phyloP scores from a whole-genome alignment of 1,140 invertebrate species.

The Polypedilum pembai region DNA sequence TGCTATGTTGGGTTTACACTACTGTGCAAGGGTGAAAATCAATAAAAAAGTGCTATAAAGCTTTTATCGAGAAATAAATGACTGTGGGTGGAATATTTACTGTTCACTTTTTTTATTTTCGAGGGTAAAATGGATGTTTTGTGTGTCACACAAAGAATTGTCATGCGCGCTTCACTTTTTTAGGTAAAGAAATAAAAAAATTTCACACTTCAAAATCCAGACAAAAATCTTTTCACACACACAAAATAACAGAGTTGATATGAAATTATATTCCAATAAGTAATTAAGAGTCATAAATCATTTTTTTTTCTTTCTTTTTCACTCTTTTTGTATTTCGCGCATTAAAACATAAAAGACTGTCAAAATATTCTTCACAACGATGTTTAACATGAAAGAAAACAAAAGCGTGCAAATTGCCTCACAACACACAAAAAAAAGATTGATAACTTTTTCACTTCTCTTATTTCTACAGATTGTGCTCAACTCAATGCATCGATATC shows the following conservation, averaged over 20 bases:
- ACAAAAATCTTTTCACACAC: too few relatives aligned
- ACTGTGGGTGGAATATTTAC: background rate
- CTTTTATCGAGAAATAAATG: constrained; percentile 23
- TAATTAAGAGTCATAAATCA: constrained; percentile 26
- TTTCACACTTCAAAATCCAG: background rate
- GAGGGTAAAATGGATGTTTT: background rate
- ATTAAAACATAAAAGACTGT: background rate
- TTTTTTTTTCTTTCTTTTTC: constrained; percentile 19
- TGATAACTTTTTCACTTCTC: background rate
- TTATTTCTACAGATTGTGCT: constrained; percentile 73
- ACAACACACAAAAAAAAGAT: too few relatives aligned
- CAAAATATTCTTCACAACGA: background rate
- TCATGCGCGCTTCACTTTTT: background rate
- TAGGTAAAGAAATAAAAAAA: too few relatives aligned
- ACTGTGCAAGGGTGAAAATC: background rate
- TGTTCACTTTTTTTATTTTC: background rate
- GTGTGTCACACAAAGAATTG: background rate
- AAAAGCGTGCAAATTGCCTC: too few relatives aligned
- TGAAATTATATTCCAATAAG: background rate
- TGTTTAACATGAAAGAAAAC: too few relatives aligned
- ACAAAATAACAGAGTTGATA: too few relatives aligned
- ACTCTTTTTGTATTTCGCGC: background rate
- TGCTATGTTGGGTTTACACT: background rate
- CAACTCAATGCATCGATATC: constrained; percentile 98
- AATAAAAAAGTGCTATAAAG: constrained; percentile 20